phyloP scores from a whole-genome alignment of 2,113 vertebrate genomes.

The Cheilinus undulatus region DNA sequence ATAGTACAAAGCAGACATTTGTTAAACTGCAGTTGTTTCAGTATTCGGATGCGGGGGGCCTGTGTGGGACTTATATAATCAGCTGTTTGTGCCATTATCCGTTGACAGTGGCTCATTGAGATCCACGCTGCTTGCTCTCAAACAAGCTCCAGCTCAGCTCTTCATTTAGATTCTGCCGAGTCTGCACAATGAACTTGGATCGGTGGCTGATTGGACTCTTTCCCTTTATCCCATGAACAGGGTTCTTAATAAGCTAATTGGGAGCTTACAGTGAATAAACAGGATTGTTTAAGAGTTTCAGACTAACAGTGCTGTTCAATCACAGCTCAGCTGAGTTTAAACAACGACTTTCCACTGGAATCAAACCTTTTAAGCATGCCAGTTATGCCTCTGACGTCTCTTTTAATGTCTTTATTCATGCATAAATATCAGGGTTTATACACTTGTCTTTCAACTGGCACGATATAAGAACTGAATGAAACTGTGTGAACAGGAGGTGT shows the following conservation, averaged over 20 bases:
- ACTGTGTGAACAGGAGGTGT: background rate
- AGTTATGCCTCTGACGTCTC: background rate
- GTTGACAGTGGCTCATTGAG: conserved; percentile 44
- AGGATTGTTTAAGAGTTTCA: conserved; percentile 14
- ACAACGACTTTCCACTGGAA: background rate
- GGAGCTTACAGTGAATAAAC: conserved; percentile 50
- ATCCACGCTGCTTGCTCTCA: conserved; percentile 15
- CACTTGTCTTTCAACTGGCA: background rate
- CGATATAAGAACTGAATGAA: background rate
- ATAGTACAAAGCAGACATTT: background rate
- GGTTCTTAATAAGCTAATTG: conserved; percentile 58
- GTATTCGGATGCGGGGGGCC: background rate
- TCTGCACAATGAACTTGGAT: conserved; percentile 58
- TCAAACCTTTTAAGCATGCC: background rate
- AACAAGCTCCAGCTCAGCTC: conserved; percentile 36
- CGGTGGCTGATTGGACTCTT: conserved; percentile 61
- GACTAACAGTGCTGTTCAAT: conserved; percentile 4
- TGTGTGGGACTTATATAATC: conserved; percentile 43
- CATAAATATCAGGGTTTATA: background rate
- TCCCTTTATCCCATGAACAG: conserved; percentile 27
- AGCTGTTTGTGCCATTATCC: conserved; percentile 29
- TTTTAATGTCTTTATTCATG: background rate
- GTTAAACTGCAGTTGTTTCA: background rate
- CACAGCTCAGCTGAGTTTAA: conserved; percentile 22
- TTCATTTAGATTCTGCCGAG: conserved; percentile 52